phyloP scores from a whole-genome alignment of 2,113 vertebrate species.

The Pseudopodoces humilis region DNA sequence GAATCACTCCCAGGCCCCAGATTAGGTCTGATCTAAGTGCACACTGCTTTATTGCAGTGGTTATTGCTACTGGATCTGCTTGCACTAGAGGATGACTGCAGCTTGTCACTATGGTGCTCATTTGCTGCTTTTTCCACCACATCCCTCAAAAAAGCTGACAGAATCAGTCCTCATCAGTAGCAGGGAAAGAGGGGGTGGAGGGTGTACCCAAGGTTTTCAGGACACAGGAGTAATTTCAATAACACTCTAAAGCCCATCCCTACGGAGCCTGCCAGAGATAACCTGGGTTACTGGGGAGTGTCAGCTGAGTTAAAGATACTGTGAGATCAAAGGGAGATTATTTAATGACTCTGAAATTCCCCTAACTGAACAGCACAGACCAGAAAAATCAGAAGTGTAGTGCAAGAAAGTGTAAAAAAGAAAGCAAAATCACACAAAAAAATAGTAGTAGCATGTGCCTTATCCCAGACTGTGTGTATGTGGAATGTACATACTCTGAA shows the following conservation, averaged over 20 bases:
- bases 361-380: not conserved
- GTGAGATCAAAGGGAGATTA: not conserved
- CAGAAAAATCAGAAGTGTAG: not conserved
- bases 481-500: not conserved
- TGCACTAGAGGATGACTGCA: not conserved
- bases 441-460: not conserved
- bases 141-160: not conserved
- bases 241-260: not conserved
- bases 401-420: not conserved
- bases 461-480: not conserved
- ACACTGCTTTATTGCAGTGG: not conserved
- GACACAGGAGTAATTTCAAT: not conserved
- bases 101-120: not conserved
- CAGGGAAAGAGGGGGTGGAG: not conserved
- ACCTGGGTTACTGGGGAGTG: not conserved
- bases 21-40: not conserved
- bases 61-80: not conserved
- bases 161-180: not conserved
- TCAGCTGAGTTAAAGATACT: not conserved
- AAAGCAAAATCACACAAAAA: not conserved
- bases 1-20: not conserved
- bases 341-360: not conserved
- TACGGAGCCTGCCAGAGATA: not conserved
- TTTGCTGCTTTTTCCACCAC: not conserved
- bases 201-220: not conserved